Conservation (phyloP, 2,888 invertebrate genomes). For the Oxytorus armatus region DNA sequence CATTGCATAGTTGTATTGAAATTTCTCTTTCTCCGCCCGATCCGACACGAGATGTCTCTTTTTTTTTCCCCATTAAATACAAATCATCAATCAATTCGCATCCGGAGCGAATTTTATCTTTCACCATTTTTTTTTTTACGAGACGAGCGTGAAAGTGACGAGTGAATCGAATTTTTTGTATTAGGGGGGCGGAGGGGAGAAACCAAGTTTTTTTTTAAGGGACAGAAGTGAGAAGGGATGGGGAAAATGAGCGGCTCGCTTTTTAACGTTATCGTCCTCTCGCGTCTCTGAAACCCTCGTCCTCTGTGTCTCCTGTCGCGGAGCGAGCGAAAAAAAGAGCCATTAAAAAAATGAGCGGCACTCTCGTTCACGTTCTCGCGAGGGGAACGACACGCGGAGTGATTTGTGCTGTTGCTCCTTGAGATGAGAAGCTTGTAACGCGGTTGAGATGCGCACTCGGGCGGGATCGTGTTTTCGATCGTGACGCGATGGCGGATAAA, state of each 20-base stretch:
- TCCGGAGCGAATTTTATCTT: constrained; percentile 20
- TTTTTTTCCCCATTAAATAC: constrained; percentile 20
- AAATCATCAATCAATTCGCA: constrained; percentile 25
- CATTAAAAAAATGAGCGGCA: constrained; percentile 75
- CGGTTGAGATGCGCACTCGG: constrained; percentile 10
- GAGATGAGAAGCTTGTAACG: constrained; percentile 46
- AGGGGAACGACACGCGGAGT: constrained; percentile 61
- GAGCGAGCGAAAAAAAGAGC: constrained; percentile 6
- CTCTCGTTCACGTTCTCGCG: constrained; percentile 62
- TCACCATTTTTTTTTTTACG: constrained; percentile 23
- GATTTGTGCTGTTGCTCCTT: constrained; percentile 78
- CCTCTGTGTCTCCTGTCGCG: constrained; percentile 18
- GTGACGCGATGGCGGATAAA: constrained; percentile 72
- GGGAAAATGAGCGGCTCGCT: constrained; percentile 39
- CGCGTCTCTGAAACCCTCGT: constrained; percentile 44
- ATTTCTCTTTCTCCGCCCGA: neutral
- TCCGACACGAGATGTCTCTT: constrained; percentile 18
- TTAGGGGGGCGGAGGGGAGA: constrained; percentile 11
- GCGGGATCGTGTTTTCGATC: constrained; percentile 64
- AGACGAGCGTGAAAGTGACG: constrained; percentile 46
- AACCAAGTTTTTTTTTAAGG: constrained; percentile 6
- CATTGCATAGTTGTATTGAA: neutral
- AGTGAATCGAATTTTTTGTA: constrained; percentile 42
- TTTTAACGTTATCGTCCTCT: constrained; percentile 48
- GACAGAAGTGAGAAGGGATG: constrained; percentile 30